Evolutionary conservation across 2,888 invertebrate species (phyloP), one percentile per base, ranked within the genome.

Genomic region (Lathronympha strigana): DNA sequence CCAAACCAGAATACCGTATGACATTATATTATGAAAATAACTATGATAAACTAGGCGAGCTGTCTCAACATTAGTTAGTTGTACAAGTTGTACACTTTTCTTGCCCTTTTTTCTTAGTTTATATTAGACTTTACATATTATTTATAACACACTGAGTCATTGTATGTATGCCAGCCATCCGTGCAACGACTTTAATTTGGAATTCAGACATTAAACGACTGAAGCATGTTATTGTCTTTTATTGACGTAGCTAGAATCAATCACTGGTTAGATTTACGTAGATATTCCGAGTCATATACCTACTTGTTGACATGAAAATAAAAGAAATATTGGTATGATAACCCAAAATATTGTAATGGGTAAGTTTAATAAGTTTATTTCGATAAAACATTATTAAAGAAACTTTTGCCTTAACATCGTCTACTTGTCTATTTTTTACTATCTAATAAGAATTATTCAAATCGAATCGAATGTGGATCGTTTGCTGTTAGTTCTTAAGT

Each of bases 211-310:
- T 47, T 53, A 53, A 38, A 53, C 23, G 21, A 53, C 3, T 53
- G 36, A 53, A 15, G 36, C 36, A 19, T 53, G 36, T 53, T n/a
- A 53, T 36, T 53, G 53, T 53, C 21, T 53, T 53, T 53, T 23
- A 53, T 53, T 4, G 11, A n/a, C 53, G 53, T 9, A 38, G n/a
- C 36, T 53, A 23, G 8, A 21, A 45, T 45, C n/a, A 47, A 3
- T 47, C n/a, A 23, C 23, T 21, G 5, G 36, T 40, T 1, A 38
- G 38, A 15, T 38, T n/a, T 38, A 15, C 6, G 15, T 38, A 15
- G 0, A n/a, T 25, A 25, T 25, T 33, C 4, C 3, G 33, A 13
- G 11, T n/a, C n/a, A 6, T n/a, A 36, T n/a, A 36, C 13, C 13
- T n/a, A 36, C 5, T 15, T 6, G 4, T 33, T 31, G 6, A 31